phyloP scores from a whole-genome alignment of 1,140 invertebrate species.

The Lordiphosa collinella region DNA sequence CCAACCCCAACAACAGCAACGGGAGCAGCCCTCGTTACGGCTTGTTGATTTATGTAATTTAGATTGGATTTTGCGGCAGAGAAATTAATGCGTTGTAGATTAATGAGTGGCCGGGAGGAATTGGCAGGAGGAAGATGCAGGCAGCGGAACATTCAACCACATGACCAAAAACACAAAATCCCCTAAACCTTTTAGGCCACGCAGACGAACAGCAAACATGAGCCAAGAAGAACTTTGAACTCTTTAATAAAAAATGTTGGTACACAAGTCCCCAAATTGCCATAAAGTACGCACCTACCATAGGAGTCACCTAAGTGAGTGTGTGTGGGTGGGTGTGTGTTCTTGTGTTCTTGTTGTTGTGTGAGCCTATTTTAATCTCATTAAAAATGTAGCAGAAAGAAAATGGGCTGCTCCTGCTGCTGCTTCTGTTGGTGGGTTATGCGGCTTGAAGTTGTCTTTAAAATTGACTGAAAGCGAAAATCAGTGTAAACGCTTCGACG shows the following conservation, averaged over 20 bases:
- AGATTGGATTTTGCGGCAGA: constrained; percentile 74
- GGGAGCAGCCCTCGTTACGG: constrained; percentile 53
- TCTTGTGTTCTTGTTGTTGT: constrained; percentile 44
- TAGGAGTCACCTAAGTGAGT: constrained; percentile 4
- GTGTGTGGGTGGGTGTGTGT: constrained; percentile 17
- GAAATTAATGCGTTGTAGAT: constrained; percentile 74
- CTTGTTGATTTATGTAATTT: constrained; percentile 77
- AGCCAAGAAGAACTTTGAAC: background rate
- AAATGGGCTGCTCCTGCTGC: constrained; percentile 47
- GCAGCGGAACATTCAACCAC: constrained; percentile 19
- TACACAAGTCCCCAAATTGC: constrained; percentile 71
- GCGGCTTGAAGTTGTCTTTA: constrained; percentile 74
- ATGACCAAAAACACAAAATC: constrained; percentile 51
- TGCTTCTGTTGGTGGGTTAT: constrained; percentile 51
- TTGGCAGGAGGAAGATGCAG: constrained; percentile 12
- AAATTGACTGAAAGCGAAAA: constrained; percentile 76
- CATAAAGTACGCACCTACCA: constrained; percentile 68
- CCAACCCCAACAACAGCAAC: background rate
- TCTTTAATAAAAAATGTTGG: constrained; percentile 28
- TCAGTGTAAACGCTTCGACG: constrained; percentile 71
- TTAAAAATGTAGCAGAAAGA: constrained; percentile 71
- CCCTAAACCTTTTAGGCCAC: constrained; percentile 56
- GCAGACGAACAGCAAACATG: constrained; percentile 16
- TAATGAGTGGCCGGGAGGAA: constrained; percentile 65
- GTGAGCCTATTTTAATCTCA: constrained; percentile 76